Conservation (phyloP, 2,888 invertebrate genomes). For the Cacoxenus indagator region DNA sequence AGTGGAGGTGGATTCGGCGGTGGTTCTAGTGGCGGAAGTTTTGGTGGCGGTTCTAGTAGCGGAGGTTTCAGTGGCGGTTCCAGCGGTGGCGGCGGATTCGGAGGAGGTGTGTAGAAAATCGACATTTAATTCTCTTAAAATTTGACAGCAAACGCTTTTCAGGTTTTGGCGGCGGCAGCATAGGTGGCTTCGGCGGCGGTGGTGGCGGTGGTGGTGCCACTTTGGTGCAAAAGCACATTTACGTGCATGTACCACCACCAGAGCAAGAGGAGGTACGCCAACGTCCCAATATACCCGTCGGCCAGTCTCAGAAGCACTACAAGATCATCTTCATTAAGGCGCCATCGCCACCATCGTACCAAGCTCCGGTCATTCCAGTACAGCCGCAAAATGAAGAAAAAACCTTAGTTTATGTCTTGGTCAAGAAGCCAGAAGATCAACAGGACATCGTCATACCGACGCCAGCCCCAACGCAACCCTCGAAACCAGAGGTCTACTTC, state of each 20-base stretch:
- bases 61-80: slow-evolving; percentile 43
- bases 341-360: slow-evolving; percentile 85
- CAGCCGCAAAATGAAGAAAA: slow-evolving; percentile 89
- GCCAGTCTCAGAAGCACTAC: slow-evolving; percentile 88
- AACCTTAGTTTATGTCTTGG: slow-evolving; percentile 89
- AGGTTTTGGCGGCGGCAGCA: slow-evolving; percentile 46
- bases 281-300: slow-evolving; percentile 75
- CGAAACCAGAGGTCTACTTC: slow-evolving; percentile 92
- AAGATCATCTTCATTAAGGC: slow-evolving; percentile 95
- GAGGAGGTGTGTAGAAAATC: slow-evolving; percentile 36
- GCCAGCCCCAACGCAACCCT: slow-evolving; percentile 84
- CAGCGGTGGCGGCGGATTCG: slow-evolving; percentile 49
- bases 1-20: slow-evolving; percentile 47
- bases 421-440: slow-evolving; percentile 89
- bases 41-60: slow-evolving; percentile 55
- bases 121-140: not conserved
- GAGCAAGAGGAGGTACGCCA: slow-evolving; percentile 82
- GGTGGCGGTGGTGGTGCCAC: slow-evolving; percentile 69
- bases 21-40: slow-evolving; percentile 37
- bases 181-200: slow-evolving; percentile 54
- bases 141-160: not conserved
- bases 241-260: slow-evolving; percentile 91
- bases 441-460: slow-evolving; percentile 85
- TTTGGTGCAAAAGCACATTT: slow-evolving; percentile 87
- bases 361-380: slow-evolving; percentile 84